A percentile compares a stretch with the other conserved stretches of the same genome.
phyloP scores from a whole-genome alignment of 92 coral and sea anemone species.

The Blastomussa wellsi region DNA sequence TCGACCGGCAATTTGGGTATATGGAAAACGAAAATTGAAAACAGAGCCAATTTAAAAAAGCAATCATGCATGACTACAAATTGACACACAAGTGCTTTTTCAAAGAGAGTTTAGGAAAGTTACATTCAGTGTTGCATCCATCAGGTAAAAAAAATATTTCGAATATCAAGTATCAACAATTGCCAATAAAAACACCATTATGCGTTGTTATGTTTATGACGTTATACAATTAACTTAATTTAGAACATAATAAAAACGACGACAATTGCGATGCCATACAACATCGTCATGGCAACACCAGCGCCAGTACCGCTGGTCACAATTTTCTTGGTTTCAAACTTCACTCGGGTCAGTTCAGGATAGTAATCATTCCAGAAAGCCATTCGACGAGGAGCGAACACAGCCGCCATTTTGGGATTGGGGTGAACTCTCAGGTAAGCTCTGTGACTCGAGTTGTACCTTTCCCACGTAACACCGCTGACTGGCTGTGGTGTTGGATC shows the following conservation, averaged over 20 bases:
- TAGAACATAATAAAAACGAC: neutral
- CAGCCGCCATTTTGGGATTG: conserved; percentile 53
- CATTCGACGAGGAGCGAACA: conserved; percentile 66
- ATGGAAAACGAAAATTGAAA: no score
- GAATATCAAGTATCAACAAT: no score
- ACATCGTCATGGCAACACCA: conserved; percentile 1
- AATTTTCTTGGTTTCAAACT: conserved; percentile 18
- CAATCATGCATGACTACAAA: no score
- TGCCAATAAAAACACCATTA: no score
- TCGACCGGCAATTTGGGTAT: no score
- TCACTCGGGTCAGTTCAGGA: conserved; percentile 52
- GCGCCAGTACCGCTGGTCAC: neutral
- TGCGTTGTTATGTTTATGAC: no score
- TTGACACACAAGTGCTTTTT: no score
- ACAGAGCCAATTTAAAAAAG: no score
- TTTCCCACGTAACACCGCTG: conserved; percentile 60
- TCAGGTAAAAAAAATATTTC: no score
- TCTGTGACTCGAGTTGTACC: conserved; percentile 49
- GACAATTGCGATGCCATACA: neutral
- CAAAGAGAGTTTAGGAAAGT: no score
- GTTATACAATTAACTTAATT: neutral
- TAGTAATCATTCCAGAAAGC: conserved; percentile 84
- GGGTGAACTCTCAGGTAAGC: conserved; percentile 61
- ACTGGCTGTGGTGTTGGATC: conserved; percentile 53
- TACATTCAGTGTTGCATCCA: no score